Evolutionary conservation across 2,888 invertebrate species (phyloP).

Genomic region (Drosophila neotestacea): DNA sequence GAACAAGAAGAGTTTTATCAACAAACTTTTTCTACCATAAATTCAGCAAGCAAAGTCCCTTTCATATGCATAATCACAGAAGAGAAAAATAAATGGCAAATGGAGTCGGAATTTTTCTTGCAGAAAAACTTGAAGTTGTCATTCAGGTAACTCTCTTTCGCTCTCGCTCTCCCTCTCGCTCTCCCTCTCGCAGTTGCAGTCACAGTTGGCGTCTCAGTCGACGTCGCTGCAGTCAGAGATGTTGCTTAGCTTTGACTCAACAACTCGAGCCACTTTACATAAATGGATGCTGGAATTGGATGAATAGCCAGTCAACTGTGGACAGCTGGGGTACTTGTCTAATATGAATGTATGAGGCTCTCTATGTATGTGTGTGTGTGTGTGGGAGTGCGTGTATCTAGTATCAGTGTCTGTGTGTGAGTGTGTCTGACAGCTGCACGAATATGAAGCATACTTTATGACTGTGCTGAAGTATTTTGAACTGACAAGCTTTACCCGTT

Average conservation of each 20-base stretch:
- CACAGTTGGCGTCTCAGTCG: background rate
- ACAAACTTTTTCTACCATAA: conserved; percentile 29
- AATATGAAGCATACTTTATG: conserved; percentile 60
- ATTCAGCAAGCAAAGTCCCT: conserved; percentile 21
- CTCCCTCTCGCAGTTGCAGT: background rate
- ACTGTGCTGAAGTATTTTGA: conserved; percentile 34
- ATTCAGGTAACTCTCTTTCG: conserved; percentile 16
- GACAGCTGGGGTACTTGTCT: conserved; percentile 60
- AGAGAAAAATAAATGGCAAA: conserved; percentile 9
- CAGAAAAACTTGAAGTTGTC: conserved; percentile 14
- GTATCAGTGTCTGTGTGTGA: conserved; percentile 7
- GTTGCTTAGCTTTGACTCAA: conserved; percentile 24
- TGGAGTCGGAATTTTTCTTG: conserved; percentile 7
- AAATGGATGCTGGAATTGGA: conserved; percentile 57
- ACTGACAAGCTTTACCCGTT: conserved; percentile 28
- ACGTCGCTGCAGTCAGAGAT: conserved; percentile 6
- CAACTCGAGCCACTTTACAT: conserved; percentile 58
- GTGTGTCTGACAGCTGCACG: conserved; percentile 43
- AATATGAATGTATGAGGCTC: conserved; percentile 26
- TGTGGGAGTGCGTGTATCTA: background rate
- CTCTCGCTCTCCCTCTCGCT: too few species aligned
- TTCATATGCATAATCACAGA: conserved; percentile 45
- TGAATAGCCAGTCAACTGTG: conserved; percentile 61
- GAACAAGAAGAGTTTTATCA: conserved; percentile 4
- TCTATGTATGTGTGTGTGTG: background rate